These are phyloP conservation scores for Eilema sororculum DNA, from an alignment of 2,888 invertebrate species.

Conservation along the genomic window DNA sequence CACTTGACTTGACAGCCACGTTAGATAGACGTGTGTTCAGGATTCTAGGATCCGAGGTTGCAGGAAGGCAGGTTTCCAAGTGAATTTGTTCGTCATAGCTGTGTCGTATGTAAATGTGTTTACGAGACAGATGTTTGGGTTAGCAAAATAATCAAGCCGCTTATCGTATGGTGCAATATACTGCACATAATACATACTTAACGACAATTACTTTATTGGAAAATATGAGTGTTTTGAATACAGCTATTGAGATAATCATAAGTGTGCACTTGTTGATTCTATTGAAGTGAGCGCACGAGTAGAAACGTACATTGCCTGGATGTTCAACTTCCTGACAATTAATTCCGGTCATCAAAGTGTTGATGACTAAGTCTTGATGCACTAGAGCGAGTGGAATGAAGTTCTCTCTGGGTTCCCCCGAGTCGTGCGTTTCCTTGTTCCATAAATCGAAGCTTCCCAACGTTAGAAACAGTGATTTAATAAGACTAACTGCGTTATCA, in stretches of 20 bases:
- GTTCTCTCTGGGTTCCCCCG: no score
- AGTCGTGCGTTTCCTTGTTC: no score
- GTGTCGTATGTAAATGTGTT: neutral
- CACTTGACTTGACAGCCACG: no score
- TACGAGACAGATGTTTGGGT: neutral
- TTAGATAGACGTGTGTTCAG: no score
- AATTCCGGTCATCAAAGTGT: no score
- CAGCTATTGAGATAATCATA: neutral
- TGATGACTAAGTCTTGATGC: no score
- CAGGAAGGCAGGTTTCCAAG: neutral
- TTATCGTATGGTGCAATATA: constrained; percentile 4
- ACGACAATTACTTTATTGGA: constrained; percentile 1
- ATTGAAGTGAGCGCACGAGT: neutral
- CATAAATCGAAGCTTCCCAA: no score
- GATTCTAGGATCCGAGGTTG: neutral
- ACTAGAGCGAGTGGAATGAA: no score
- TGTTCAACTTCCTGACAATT: no score
- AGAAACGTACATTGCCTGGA: no score
- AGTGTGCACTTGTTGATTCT: neutral
- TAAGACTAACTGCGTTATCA: no score
- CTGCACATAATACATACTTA: neutral
- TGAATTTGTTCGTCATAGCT: neutral
- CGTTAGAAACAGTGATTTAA: no score
- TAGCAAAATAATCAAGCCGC: neutral
- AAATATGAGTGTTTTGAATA: neutral